Evolutionary conservation across 1,140 invertebrate genomes (phyloP), one percentile per base, ranked within the genome.

Genomic region (Pantala flavescens): DNA sequence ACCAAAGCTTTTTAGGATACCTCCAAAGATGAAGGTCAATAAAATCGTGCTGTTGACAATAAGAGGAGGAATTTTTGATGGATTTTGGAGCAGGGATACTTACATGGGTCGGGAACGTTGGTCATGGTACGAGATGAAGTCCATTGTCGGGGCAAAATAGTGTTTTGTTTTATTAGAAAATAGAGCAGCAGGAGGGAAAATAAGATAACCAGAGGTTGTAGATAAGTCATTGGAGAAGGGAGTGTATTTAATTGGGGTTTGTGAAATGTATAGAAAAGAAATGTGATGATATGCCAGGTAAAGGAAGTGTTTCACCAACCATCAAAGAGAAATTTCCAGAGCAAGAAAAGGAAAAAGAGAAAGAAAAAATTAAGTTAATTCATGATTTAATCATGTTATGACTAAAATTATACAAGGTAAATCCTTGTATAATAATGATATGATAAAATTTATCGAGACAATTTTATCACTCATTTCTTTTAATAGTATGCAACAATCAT

Each of bases 41-140:
- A 63, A 21, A 21, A 63, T 19, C 49, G 49, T 63, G 49, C 49
- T 63, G 49, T 21, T 7, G 49, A 63, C 28, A 36, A 36, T 36
- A 7, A 21, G 49, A 63, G 49, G 49, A 19, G 49, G 12, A 21
- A 63, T 63, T 63, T 16, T 5, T 19, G 49, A 63, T 19, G 49
- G 12, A 63, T 63, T 63, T 21, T 19, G 49, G 49, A 21, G 5
- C 12, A 14, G 49, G 49, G 12, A 63, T 63, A 63, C 49, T 63
- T 63, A 63, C 49, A 63, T 63, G 49, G 49, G 49, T 63, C 49
- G 49, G 49, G 49, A 63, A 63, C 49, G 49, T 16, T 63, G 49
- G n/a, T 63, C 16, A 63, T 63, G 49, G n/a, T 63, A 21, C 16
- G 49, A 63, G 49, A 63, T 63, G n/a, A 63, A 3, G 28, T 36